Base-by-base conservation (phyloP, 2,797 vertebrate genomes). In the Moxostoma hubbsi region DNA sequence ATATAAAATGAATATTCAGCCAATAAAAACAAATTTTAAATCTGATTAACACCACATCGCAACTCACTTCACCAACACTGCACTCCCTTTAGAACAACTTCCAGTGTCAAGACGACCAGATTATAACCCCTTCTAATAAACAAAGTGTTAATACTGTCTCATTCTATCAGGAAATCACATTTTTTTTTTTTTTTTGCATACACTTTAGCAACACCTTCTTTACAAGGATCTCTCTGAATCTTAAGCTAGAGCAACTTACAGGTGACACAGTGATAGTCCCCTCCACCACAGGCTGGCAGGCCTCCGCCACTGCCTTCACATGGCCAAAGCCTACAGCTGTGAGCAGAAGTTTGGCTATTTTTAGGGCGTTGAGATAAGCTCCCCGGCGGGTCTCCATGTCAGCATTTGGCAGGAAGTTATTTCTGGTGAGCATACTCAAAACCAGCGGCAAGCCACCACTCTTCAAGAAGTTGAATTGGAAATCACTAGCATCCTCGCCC, bases 361-460 rank as follows among this genome's bases (percentile, higher is more conserved):
- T 99, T 83, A 99, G 94, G 24, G 97, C 96, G 46, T 98, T 99
- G 85, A 99, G 96, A 91, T 98, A 99, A 84, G 98, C 97, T 86
- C 97, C 97, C 73, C 98, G 95, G 76, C 97, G 94, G 43, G 98
- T 99, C 93, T 99, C 98, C 97, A 97, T 98, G 89, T 99, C 98
- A 10, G 98, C 96, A 45, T 96, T 98, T 84, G 97, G 98, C 86
- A 99, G 94, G 89, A 99, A 99, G 92, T 99, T 99, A 93, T 99
- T 99, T 90, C 98, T 94, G 59, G 97, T 98, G 87, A 99, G 96
- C 97, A 99, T 99, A 92, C 97, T 98, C 91, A 99, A 84, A 49
- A 99, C 97, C 82, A 99, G 93, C 69, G 97, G 97, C 70, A 99
- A 92, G 53, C 98, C 98, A 59, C 98, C 98, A 18, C 98, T 99